phyloP scores from a whole-genome alignment of 2,113 vertebrate species.

The Scytalopus superciliaris region DNA sequence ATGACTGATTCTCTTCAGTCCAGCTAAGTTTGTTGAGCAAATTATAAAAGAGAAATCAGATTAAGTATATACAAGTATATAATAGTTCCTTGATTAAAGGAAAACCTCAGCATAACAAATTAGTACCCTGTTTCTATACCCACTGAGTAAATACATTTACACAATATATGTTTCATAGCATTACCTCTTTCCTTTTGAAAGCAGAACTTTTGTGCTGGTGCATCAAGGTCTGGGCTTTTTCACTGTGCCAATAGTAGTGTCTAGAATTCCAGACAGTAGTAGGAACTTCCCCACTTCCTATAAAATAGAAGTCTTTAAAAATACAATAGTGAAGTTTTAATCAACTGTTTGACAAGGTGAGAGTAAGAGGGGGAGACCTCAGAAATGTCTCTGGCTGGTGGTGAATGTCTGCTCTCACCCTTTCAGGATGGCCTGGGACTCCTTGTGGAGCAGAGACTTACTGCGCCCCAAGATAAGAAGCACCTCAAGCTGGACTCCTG shows the following conservation, averaged over 20 bases:
- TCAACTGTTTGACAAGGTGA: background rate
- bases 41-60: background rate
- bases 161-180: background rate
- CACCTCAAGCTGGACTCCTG: background rate
- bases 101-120: background rate
- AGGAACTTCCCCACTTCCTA: background rate
- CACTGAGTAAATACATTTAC: background rate
- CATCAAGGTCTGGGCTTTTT: background rate
- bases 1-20: background rate
- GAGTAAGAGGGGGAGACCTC: background rate
- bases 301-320: background rate
- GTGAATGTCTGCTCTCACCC: background rate
- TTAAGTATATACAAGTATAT: background rate
- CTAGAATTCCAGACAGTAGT: background rate
- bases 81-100: background rate
- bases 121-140: background rate
- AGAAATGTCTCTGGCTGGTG: background rate
- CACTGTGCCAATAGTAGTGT: background rate
- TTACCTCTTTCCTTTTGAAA: background rate
- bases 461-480: slow-evolving; percentile 7
- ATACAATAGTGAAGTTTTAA: background rate
- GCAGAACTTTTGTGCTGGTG: background rate
- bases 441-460: slow-evolving; percentile 45
- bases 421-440: slow-evolving; percentile 67
- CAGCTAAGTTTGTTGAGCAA: background rate